phyloP scores from a whole-genome alignment of 2,113 vertebrate species.

The Motacilla tschutschensis region DNA sequence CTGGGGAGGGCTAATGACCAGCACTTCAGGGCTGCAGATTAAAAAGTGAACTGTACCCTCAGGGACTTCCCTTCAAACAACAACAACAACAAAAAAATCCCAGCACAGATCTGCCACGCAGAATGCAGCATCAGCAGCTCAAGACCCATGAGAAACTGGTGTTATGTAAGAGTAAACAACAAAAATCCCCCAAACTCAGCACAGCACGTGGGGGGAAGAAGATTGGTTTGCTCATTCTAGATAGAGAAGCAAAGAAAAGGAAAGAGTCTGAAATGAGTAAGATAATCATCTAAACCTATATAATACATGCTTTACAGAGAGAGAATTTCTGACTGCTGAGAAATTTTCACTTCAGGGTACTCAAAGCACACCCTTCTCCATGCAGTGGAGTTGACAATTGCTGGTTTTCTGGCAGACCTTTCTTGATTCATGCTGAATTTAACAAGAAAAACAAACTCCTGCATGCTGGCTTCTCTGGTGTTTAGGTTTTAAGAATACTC shows the following conservation, averaged over 20 bases:
- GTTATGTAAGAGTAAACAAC: neutral
- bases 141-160: neutral
- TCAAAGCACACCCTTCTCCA: neutral
- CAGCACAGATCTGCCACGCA: neutral
- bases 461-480: neutral
- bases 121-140: neutral
- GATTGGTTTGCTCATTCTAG: neutral
- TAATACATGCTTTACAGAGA: neutral
- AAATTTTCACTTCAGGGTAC: neutral
- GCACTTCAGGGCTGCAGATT: neutral
- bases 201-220: fast-evolving
- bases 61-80: neutral
- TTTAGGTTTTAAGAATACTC: neutral
- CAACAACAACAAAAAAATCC: neutral
- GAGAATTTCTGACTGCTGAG: neutral
- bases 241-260: neutral
- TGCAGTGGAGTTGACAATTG: neutral
- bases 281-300: neutral
- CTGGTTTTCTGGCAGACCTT: neutral
- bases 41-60: neutral
- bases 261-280: neutral
- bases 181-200: neutral
- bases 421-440: neutral
- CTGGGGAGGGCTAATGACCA: neutral
- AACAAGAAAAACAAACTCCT: neutral